These are phyloP conservation scores for Donacobius atricapilla DNA, from an alignment of 2,113 vertebrate species.

Conservation along the genomic window DNA sequence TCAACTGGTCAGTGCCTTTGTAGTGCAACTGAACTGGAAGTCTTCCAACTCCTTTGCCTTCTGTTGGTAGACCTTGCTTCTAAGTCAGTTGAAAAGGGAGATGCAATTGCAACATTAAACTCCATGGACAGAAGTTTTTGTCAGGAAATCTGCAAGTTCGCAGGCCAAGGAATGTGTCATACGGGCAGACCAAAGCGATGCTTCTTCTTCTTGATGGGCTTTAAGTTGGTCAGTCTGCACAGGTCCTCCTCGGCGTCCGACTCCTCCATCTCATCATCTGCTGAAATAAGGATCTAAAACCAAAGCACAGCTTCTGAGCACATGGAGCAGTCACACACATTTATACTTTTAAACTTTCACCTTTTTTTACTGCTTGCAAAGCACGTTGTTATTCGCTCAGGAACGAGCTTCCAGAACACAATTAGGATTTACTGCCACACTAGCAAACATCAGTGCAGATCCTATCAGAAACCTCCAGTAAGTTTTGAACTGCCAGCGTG, in stretches of 20 bases:
- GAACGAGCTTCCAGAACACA: background rate
- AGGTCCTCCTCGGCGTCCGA: constrained; percentile 89
- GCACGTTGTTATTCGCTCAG: background rate
- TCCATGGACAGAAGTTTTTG: constrained; percentile 35
- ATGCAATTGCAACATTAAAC: constrained; percentile 33
- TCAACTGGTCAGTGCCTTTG: constrained; percentile 77
- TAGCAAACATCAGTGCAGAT: background rate
- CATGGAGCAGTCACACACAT: background rate
- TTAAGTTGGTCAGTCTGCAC: constrained; percentile 83
- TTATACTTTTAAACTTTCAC: background rate
- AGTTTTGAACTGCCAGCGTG: background rate
- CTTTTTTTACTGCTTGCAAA: background rate
- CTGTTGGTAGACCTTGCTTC: background rate
- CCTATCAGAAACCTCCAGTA: background rate
- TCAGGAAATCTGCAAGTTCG: background rate
- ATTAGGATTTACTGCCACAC: background rate
- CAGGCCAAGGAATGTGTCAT: constrained; percentile 73
- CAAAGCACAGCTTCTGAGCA: background rate
- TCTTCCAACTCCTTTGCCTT: constrained; percentile 25
- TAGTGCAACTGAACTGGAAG: constrained; percentile 73
- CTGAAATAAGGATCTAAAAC: constrained; percentile 92
- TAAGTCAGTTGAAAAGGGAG: constrained; percentile 49
- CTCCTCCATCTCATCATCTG: constrained; percentile 97
- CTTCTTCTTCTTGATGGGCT: constrained; percentile 91
- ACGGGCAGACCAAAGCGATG: constrained; percentile 93